A percentile compares a stretch with the other conserved stretches of the same genome.
Evolutionary conservation across 2,888 invertebrate species (phyloP).

Genomic region (Aphrophora alni): DNA sequence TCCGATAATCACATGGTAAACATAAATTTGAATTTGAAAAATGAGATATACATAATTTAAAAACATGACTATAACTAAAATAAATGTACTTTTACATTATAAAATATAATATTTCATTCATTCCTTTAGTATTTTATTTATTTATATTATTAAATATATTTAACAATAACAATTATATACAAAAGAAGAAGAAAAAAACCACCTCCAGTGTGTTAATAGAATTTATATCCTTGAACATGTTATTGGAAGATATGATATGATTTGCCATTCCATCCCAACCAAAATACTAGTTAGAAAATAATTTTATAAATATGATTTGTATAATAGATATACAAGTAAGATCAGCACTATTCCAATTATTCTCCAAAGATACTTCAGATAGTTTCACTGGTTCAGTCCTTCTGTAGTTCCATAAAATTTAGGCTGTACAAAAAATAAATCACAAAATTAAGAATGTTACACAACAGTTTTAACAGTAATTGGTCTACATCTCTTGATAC

Average conservation of each 20-base stretch:
- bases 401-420: background rate
- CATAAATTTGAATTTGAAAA: too few relatives aligned
- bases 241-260: background rate
- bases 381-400: background rate
- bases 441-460: background rate
- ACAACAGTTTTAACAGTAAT: too few relatives aligned
- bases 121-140: too few relatives aligned
- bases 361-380: background rate
- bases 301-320: background rate
- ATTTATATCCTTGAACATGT: background rate
- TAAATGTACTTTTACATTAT: too few relatives aligned
- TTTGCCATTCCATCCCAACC: background rate
- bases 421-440: background rate
- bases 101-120: too few relatives aligned
- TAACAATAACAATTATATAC: background rate
- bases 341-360: background rate
- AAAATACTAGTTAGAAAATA: background rate
- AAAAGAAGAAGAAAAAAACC: background rate
- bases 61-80: too few relatives aligned
- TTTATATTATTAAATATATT: too few relatives aligned
- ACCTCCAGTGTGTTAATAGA: background rate
- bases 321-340: background rate
- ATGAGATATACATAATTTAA: too few relatives aligned
- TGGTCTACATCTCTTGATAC: too few relatives aligned
- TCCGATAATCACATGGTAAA: too few relatives aligned